These are phyloP conservation scores for Lepidotrigona ventralis DNA, from an alignment of 1,140 invertebrate species.

Conservation along the genomic window DNA sequence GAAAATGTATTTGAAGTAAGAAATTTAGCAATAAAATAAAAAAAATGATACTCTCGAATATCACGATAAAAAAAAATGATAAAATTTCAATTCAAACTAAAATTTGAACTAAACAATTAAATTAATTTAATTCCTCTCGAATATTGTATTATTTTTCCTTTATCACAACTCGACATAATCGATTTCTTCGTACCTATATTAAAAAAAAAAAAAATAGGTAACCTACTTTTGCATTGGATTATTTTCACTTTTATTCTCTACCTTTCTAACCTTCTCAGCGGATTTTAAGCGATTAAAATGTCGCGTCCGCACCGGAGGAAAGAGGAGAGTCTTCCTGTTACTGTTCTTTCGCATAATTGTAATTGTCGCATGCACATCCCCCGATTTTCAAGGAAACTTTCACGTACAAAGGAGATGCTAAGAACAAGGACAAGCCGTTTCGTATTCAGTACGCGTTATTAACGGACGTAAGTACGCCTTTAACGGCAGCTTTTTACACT, in stretches of 20 bases:
- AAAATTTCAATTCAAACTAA: neutral
- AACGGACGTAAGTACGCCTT: conserved; percentile 2
- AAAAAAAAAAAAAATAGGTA: neutral
- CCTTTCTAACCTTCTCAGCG: neutral
- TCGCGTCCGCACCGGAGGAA: neutral
- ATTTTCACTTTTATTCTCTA: neutral
- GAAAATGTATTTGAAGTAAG: neutral
- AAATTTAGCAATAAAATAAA: neutral
- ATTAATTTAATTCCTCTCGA: no score
- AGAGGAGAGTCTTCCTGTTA: neutral
- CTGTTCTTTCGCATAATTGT: neutral
- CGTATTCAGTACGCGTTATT: conserved; percentile 15
- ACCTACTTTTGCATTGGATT: neutral
- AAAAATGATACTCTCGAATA: neutral
- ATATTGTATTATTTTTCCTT: no score
- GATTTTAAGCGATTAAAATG: neutral
- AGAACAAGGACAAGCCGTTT: neutral
- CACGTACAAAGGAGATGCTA: conserved; percentile 6
- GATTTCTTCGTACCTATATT: no score
- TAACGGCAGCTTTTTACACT: conserved; percentile 14
- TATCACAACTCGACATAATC: no score
- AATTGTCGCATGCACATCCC: neutral
- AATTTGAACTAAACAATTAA: no score
- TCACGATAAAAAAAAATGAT: neutral
- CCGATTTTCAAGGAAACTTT: conserved; percentile 3